Percentiles rank a stretch among this genome's conserved stretches.
phyloP scores from a whole-genome alignment of 2,797 vertebrate species.

The Epinephelus malabaricus region DNA sequence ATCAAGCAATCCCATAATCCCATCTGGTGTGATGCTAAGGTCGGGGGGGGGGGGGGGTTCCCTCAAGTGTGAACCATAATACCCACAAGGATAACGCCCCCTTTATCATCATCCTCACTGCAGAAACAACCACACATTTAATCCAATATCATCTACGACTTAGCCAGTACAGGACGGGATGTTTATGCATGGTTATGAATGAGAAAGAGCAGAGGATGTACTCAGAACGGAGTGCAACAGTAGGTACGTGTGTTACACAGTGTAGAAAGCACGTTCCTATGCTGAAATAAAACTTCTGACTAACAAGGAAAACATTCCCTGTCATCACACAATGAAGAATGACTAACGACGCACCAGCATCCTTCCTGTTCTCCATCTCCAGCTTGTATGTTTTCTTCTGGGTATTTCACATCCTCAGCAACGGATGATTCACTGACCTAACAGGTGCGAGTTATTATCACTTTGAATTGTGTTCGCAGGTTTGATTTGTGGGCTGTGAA shows the following conservation, averaged over 20 bases:
- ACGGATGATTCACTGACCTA: slow-evolving; percentile 15
- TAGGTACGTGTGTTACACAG: background rate
- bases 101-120: slow-evolving; percentile 15
- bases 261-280: background rate
- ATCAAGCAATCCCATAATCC: slow-evolving; percentile 73
- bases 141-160: slow-evolving; percentile 8
- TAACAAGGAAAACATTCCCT: slow-evolving; percentile 10
- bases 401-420: background rate
- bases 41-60: slow-evolving; percentile 58
- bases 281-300: background rate
- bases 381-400: background rate
- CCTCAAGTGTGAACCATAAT: slow-evolving; percentile 33
- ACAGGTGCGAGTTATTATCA: background rate
- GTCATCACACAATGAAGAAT: slow-evolving; percentile 6
- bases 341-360: background rate
- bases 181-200: background rate
- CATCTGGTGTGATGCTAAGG: slow-evolving; percentile 48
- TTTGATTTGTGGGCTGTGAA: slow-evolving; percentile 10
- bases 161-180: background rate
- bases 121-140: slow-evolving; percentile 17
- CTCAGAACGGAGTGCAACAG: background rate
- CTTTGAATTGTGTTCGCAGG: slow-evolving; percentile 1
- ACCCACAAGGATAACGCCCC: slow-evolving; percentile 15
- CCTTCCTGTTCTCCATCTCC: background rate
- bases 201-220: slow-evolving; percentile 3